Conservation (phyloP, 1,140 invertebrate genomes). For the Tetragonula clypearis region DNA sequence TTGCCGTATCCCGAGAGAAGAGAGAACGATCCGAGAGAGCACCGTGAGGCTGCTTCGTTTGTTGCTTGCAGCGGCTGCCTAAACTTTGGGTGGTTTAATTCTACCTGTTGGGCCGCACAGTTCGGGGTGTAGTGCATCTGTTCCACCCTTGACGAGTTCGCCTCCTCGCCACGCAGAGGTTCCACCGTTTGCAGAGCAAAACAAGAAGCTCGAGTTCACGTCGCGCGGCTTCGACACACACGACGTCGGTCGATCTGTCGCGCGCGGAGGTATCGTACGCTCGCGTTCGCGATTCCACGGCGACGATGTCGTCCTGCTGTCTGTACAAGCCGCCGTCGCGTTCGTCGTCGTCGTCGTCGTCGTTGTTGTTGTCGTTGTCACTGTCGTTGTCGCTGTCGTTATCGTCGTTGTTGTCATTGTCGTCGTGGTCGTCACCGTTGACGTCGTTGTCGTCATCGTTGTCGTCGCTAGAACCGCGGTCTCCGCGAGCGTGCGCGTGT, state of each 20-base stretch:
- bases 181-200: neutral
- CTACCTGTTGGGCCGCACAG: slow-evolving; percentile 51
- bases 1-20: slow-evolving; percentile 80
- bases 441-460: neutral
- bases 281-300: slow-evolving; percentile 30
- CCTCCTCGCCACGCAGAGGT: neutral
- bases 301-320: slow-evolving; percentile 37
- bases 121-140: slow-evolving; percentile 50
- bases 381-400: neutral
- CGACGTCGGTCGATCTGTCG: slow-evolving; percentile 24
- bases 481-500: slow-evolving; percentile 35
- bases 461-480: slow-evolving; percentile 11
- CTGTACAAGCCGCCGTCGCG: neutral
- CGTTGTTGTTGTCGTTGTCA: neutral
- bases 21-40: slow-evolving; percentile 79
- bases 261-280: slow-evolving; percentile 33
- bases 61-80: slow-evolving; percentile 74
- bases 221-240: slow-evolving; percentile 9
- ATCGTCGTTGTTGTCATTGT: neutral
- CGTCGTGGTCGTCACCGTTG: neutral
- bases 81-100: slow-evolving; percentile 72
- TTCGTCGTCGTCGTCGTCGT: neutral
- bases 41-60: slow-evolving; percentile 77
- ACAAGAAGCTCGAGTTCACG: slow-evolving; percentile 3
- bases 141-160: slow-evolving; percentile 39